Base-by-base conservation (phyloP, 1,140 invertebrate species). In the Nasonia longicornis region DNA sequence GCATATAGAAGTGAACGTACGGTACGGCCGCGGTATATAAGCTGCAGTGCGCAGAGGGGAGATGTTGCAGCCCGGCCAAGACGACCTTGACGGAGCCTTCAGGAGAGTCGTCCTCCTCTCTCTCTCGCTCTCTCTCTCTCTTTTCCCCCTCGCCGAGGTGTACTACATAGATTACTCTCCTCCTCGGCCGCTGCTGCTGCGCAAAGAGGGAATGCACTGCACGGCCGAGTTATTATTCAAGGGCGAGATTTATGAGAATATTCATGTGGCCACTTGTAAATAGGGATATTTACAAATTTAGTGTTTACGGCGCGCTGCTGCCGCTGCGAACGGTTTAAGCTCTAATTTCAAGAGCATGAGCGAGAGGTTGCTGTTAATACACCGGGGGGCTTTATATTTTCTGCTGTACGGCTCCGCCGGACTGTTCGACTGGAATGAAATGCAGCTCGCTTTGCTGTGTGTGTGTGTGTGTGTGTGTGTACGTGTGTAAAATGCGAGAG, bases 1-100 rank as follows among this genome's bases (percentile, higher is more conserved):
- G 42, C 45, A 42, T 31, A 52, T 26, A 48, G 42, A 82, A 82
- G 75, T 77, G 80, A 82, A 77, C 77, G 80, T 77, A 77, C 70
- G 48, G 75, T 73, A 72, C 69, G 45, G 2, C 20, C 42, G 22
- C 42, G 22, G 42, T n/a, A 42, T 48, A 58, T 58, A 63, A 8
- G 14, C 11, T 20, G 75, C 26, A 26, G 26, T 3, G 8, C 14
- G 63, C 12, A n/a, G 77, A 16, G 66, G 8, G 29, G 22, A 29
- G 7, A n/a, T 45, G 38, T 67, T 69, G 67, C 29, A 42, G 45
- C 48, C 52, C 7, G 42, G 77, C 45, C 74, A 81, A 72, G 71
- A 82, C 81, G 81, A 82, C 81, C 81, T 82, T 82, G 81, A 82
- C 77, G 63, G 77, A 82, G 81, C 81, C 81, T 82, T 82, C 81